Evolutionary conservation across 2,888 invertebrate species (phyloP).

Genomic region (Portevinia maculata): DNA sequence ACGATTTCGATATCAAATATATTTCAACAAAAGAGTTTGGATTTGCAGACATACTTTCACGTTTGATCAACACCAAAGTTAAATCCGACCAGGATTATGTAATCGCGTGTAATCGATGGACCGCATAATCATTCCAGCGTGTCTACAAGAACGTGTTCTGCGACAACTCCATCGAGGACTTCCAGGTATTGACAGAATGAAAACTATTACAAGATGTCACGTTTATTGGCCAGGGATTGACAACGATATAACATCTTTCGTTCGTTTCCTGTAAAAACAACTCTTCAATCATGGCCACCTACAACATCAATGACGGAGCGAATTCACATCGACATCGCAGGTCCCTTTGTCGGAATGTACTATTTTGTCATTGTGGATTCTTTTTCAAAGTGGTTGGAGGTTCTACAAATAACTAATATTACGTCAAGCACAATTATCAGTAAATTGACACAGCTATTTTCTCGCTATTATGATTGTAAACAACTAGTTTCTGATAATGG

Average conservation of each 20-base stretch:
- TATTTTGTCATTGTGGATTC: no score
- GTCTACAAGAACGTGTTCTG: slow-evolving; percentile 3
- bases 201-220: slow-evolving; percentile 48
- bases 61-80: no score
- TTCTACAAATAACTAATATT: no score
- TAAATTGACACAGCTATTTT: no score
- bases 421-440: no score
- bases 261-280: neutral
- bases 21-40: neutral
- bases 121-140: slow-evolving; percentile 3
- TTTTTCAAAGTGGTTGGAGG: no score
- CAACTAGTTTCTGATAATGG: no score
- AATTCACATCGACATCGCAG: slow-evolving; percentile 82
- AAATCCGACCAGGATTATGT: no score
- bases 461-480: no score
- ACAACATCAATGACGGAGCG: slow-evolving; percentile 78
- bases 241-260: slow-evolving; percentile 58
- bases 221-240: slow-evolving; percentile 77
- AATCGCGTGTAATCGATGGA: slow-evolving; percentile 7
- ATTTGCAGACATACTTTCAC: neutral
- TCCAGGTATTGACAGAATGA: slow-evolving; percentile 10
- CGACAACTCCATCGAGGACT: slow-evolving; percentile 7
- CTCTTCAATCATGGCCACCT: slow-evolving; percentile 62
- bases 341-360: no score
- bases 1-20: slow-evolving; percentile 63